Conservation (phyloP, 2,113 vertebrate genomes). For the Opisthocomus hoazin region DNA sequence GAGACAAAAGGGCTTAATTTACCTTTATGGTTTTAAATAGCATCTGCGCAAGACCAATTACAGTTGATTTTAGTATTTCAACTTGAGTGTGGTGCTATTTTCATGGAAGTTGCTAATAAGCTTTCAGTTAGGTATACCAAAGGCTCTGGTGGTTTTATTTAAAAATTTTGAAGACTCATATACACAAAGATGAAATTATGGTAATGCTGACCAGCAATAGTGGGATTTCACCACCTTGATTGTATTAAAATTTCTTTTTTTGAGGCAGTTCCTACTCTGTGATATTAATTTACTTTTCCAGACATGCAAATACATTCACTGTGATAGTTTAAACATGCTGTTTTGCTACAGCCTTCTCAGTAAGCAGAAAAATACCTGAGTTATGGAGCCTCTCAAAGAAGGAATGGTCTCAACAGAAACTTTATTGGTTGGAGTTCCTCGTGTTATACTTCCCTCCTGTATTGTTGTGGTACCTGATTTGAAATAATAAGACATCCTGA, state of each 20-base stretch:
- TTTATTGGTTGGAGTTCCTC: conserved; percentile 84
- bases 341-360: not conserved
- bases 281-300: not conserved
- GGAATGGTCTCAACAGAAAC: conserved; percentile 79
- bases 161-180: not conserved
- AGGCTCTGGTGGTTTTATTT: not conserved
- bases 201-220: not conserved
- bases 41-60: not conserved
- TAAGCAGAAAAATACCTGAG: conserved; percentile 79
- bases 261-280: not conserved
- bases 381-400: conserved; percentile 88
- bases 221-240: not conserved
- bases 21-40: not conserved
- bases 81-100: not conserved
- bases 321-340: not conserved
- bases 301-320: not conserved
- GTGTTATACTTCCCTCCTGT: conserved; percentile 85
- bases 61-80: not conserved
- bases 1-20: not conserved
- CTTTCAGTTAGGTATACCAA: not conserved
- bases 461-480: conserved; percentile 78
- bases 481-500: not conserved
- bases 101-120: not conserved
- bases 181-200: not conserved
- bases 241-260: not conserved